Percentiles rank a stretch among this genome's conserved stretches.
phyloP scores from a whole-genome alignment of 2,797 vertebrate species.

The Okamejei kenojei region DNA sequence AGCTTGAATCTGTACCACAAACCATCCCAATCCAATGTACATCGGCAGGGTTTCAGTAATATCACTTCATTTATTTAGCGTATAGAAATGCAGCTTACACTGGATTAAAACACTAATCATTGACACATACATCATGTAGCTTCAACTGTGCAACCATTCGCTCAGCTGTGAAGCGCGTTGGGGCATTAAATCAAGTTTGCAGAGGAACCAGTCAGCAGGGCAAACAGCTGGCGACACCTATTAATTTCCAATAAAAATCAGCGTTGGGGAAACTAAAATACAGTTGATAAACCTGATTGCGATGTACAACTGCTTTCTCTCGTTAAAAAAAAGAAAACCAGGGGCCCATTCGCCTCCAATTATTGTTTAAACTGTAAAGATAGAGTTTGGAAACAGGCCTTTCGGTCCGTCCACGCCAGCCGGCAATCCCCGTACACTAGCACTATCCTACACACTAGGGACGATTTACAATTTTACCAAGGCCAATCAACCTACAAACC shows the following conservation, averaged over 20 bases:
- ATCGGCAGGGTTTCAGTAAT: background rate
- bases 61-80: background rate
- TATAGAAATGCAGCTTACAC: background rate
- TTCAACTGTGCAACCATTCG: background rate
- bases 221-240: background rate
- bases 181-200: background rate
- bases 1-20: background rate
- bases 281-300: background rate
- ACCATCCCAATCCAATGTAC: background rate
- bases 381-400: no score
- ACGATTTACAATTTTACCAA: no score
- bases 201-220: background rate
- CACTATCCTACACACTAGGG: no score
- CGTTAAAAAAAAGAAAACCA: no score
- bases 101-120: no score
- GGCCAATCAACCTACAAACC: no score
- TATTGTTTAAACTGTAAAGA: no score
- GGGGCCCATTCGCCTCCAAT: no score
- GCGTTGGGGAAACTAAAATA: background rate
- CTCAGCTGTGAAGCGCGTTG: background rate
- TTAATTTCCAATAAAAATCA: slow-evolving; percentile 12
- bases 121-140: background rate
- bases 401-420: no score
- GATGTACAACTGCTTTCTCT: no score
- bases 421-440: no score